These are phyloP conservation scores for Amphipoea oculea DNA, from an alignment of 2,888 invertebrate genomes.

Conservation along the genomic window DNA sequence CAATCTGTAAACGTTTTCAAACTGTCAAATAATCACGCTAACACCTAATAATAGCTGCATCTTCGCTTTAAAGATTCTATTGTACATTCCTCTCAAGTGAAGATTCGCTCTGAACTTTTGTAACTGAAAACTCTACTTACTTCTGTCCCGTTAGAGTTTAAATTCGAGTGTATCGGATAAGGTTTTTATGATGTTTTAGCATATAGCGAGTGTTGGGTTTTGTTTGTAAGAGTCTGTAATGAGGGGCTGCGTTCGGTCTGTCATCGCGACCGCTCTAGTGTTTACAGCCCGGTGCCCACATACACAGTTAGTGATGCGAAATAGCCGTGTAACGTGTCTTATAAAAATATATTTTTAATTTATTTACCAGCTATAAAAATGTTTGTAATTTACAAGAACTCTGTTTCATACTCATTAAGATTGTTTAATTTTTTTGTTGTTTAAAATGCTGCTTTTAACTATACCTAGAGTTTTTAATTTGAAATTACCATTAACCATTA, in stretches of 20 bases:
- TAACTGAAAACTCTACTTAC: slow-evolving; percentile 58
- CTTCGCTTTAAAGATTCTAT: slow-evolving; percentile 86
- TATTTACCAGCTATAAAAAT: slow-evolving; percentile 72
- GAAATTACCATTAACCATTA: not conserved
- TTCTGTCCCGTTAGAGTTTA: slow-evolving; percentile 65
- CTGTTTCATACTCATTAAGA: slow-evolving; percentile 63
- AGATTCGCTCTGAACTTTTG: slow-evolving; percentile 68
- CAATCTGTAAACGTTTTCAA: slow-evolving; percentile 90
- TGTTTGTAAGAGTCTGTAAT: slow-evolving; percentile 85
- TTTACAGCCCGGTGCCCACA: slow-evolving; percentile 80
- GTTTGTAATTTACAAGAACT: slow-evolving; percentile 66
- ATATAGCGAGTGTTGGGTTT: slow-evolving; percentile 76
- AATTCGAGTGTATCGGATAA: slow-evolving; percentile 62
- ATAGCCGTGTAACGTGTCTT: slow-evolving; percentile 75
- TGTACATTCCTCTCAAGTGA: slow-evolving; percentile 78
- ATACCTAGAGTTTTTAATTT: slow-evolving; percentile 16
- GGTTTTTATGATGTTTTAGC: slow-evolving; percentile 84
- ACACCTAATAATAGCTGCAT: slow-evolving; percentile 89
- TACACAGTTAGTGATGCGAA: slow-evolving; percentile 79
- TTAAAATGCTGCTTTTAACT: slow-evolving; percentile 33
- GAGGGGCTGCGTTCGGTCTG: slow-evolving; percentile 85
- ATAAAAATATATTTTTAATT: slow-evolving; percentile 76
- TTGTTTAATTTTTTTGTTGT: slow-evolving; percentile 35
- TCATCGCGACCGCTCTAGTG: slow-evolving; percentile 82
- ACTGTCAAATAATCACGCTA: slow-evolving; percentile 90